These are phyloP conservation scores for Cercopithecus mona DNA, from an alignment of 2,113 vertebrate genomes.

Conservation along the genomic window DNA sequence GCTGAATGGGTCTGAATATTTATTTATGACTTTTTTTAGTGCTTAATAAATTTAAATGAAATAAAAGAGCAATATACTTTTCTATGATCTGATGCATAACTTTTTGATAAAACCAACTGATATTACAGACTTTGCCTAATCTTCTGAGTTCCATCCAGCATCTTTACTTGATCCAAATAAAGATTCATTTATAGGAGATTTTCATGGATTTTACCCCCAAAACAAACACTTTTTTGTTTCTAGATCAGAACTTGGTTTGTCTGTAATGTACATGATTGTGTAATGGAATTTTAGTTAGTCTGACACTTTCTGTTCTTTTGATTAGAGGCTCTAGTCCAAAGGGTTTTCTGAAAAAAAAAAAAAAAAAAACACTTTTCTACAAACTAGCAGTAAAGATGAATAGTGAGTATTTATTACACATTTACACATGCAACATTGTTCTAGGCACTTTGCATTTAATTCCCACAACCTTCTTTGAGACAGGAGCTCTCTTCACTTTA, in stretches of 20 bases:
- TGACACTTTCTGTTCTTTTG: background rate
- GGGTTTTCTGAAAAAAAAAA: slow-evolving; percentile 38
- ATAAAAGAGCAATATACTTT: background rate
- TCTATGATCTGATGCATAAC: background rate
- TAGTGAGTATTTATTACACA: background rate
- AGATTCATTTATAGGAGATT: background rate
- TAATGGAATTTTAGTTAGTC: background rate
- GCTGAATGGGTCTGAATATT: slow-evolving; percentile 29
- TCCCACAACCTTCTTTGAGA: background rate
- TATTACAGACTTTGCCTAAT: background rate
- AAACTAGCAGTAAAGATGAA: background rate
- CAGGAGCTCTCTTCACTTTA: background rate
- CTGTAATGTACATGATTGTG: background rate
- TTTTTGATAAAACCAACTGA: background rate
- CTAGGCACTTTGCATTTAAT: background rate
- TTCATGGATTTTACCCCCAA: slow-evolving; percentile 1
- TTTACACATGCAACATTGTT: background rate
- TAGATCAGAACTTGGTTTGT: background rate
- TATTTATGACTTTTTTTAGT: slow-evolving; percentile 58
- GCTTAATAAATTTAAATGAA: slow-evolving; percentile 47
- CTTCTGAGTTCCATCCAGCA: background rate
- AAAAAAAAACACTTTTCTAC: background rate
- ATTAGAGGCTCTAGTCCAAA: background rate
- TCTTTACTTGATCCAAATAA: background rate
- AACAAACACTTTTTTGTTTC: background rate